phyloP scores from a whole-genome alignment of 1,140 invertebrate species.

The Contarinia nasturtii region DNA sequence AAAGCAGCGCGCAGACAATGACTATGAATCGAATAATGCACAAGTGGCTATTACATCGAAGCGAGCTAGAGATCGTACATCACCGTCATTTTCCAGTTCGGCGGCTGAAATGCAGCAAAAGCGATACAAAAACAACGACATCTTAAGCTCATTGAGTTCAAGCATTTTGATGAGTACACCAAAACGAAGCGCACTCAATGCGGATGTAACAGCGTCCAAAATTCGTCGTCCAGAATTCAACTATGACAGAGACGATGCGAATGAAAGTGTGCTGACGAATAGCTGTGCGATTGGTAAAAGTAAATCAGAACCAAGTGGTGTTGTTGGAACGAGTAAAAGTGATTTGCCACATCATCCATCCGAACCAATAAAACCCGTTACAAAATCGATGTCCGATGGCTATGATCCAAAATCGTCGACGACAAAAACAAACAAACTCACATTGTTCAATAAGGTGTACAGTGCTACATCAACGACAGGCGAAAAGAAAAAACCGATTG shows the following conservation, averaged over 20 bases:
- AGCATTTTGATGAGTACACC: slow-evolving; percentile 10
- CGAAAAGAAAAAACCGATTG: neutral
- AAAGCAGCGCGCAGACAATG: neutral
- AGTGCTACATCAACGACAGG: neutral
- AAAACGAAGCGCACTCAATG: slow-evolving; percentile 13
- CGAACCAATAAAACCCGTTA: neutral
- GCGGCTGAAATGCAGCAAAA: slow-evolving; percentile 13
- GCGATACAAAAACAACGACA: slow-evolving; percentile 20
- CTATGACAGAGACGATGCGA: neutral
- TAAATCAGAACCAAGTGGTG: neutral
- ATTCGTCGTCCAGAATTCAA: neutral
- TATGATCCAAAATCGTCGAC: neutral
- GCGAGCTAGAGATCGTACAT: neutral
- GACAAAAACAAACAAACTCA: slow-evolving; percentile 10
- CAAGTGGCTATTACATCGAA: neutral
- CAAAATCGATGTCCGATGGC: too few species aligned
- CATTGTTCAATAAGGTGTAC: slow-evolving; percentile 15
- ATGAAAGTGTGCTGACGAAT: neutral
- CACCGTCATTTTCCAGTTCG: slow-evolving; percentile 7
- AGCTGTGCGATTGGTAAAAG: neutral
- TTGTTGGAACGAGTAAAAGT: neutral
- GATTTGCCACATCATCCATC: neutral
- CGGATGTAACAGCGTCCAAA: neutral
- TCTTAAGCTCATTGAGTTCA: slow-evolving; percentile 19
- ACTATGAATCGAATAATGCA: neutral